A percentile compares a stretch with the other conserved stretches of the same genome.
Evolutionary conservation across 1,140 invertebrate genomes (phyloP).

Genomic region (Atta texana): DNA sequence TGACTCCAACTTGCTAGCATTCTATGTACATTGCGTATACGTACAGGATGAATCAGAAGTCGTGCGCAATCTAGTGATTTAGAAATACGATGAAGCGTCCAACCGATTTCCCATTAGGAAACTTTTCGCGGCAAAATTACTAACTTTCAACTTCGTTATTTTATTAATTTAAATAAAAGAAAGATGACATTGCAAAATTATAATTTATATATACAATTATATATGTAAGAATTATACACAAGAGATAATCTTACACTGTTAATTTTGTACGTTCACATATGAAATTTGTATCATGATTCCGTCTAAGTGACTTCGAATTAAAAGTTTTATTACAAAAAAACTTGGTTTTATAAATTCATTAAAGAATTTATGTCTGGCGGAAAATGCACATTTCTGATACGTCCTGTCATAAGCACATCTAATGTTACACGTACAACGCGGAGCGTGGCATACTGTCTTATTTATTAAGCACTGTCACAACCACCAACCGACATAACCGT

Average conservation of each 20-base stretch:
- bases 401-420: conserved; percentile 15
- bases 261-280: not conserved
- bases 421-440: conserved; percentile 61
- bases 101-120: not conserved
- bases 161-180: not conserved
- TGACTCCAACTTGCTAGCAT: conserved; percentile 74
- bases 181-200: not conserved
- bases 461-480: conserved; percentile 70
- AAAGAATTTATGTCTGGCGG: not conserved
- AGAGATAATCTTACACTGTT: not conserved
- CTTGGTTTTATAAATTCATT: not conserved
- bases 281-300: not conserved
- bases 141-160: not conserved
- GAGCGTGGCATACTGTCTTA: conserved; percentile 71
- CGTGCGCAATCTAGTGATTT: not conserved
- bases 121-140: not conserved
- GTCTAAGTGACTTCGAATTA: not conserved
- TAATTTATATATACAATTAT: too few species aligned
- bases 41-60: conserved; percentile 53
- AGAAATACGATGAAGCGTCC: not conserved
- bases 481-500: conserved; percentile 47
- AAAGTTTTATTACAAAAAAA: not conserved
- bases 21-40: conserved; percentile 61
- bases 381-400: conserved; percentile 37
- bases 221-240: not conserved